phyloP scores from a whole-genome alignment of 2,113 vertebrate genomes.

The Casuarius casuarius region DNA sequence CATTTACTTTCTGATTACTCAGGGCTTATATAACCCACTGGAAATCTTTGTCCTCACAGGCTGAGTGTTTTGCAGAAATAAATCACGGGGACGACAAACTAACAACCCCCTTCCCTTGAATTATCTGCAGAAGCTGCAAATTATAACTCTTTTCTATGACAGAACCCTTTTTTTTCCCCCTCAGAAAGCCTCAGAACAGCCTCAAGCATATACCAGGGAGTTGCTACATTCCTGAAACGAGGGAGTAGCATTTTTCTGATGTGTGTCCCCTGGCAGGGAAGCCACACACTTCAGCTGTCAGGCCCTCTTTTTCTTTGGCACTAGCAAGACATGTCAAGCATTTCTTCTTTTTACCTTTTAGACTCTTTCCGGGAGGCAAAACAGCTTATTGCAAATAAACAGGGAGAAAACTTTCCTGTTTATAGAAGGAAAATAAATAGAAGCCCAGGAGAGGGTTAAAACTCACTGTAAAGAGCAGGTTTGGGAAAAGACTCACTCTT shows the following conservation, averaged over 20 bases:
- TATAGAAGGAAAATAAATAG: neutral
- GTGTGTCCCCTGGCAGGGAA: neutral
- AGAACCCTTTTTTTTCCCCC: neutral
- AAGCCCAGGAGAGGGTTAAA: neutral
- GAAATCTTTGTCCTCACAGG: neutral
- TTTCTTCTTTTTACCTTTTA: neutral
- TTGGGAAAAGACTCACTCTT: slow-evolving; percentile 82
- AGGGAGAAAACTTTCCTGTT: neutral
- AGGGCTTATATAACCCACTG: neutral
- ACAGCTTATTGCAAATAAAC: neutral
- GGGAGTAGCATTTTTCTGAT: neutral
- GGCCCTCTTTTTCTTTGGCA: neutral
- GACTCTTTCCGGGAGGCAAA: neutral
- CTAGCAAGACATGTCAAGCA: accelerated
- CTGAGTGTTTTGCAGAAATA: neutral
- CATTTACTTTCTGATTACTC: slow-evolving; percentile 12
- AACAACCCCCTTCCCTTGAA: neutral
- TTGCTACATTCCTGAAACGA: neutral
- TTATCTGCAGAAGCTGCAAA: neutral
- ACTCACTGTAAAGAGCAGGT: neutral
- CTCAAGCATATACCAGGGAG: accelerated
- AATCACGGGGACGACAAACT: slow-evolving; percentile 4
- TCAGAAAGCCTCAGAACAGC: slow-evolving; percentile 11
- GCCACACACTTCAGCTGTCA: neutral
- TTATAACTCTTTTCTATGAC: neutral